phyloP scores from a whole-genome alignment of 2,113 vertebrate genomes.

The Oncorhynchus clarkii region DNA sequence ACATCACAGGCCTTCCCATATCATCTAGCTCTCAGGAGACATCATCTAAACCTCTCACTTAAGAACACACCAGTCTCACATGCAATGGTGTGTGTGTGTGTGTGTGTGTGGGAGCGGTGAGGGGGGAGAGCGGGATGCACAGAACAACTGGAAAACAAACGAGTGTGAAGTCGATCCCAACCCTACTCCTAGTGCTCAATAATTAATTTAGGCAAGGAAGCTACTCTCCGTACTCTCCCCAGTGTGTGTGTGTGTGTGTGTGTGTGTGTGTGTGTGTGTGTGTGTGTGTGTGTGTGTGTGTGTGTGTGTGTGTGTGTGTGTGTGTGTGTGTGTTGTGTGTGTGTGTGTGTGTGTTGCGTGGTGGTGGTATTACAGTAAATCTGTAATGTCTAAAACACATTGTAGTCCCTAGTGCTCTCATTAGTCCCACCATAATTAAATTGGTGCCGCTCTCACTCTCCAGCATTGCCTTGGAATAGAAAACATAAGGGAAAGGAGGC shows the following conservation, averaged over 20 bases:
- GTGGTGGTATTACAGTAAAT: slow-evolving; percentile 16
- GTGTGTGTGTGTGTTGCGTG: slow-evolving; percentile 3
- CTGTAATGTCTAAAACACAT: slow-evolving; percentile 6
- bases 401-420: slow-evolving; percentile 36
- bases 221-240: slow-evolving; percentile 9
- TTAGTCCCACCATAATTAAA: slow-evolving; percentile 57
- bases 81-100: slow-evolving; percentile 2
- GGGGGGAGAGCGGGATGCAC: neutral
- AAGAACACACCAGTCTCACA: slow-evolving; percentile 1
- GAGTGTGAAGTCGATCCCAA: slow-evolving; percentile 44
- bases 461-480: slow-evolving; percentile 20
- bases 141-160: slow-evolving; percentile 42
- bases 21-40: too few species aligned
- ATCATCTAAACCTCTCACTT: neutral
- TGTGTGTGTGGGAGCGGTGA: slow-evolving; percentile 16
- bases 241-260: neutral
- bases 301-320: neutral
- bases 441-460: slow-evolving; percentile 32
- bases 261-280: slow-evolving; percentile 12
- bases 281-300: slow-evolving; percentile 12
- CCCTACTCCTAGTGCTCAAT: slow-evolving; percentile 45
- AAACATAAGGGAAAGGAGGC: neutral
- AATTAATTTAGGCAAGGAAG: slow-evolving; percentile 39
- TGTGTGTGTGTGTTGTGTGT: slow-evolving; percentile 10
- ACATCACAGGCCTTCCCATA: too few species aligned